These are phyloP conservation scores for Phaethon lepturus DNA, from an alignment of 2,113 vertebrate genomes.

Conservation along the genomic window DNA sequence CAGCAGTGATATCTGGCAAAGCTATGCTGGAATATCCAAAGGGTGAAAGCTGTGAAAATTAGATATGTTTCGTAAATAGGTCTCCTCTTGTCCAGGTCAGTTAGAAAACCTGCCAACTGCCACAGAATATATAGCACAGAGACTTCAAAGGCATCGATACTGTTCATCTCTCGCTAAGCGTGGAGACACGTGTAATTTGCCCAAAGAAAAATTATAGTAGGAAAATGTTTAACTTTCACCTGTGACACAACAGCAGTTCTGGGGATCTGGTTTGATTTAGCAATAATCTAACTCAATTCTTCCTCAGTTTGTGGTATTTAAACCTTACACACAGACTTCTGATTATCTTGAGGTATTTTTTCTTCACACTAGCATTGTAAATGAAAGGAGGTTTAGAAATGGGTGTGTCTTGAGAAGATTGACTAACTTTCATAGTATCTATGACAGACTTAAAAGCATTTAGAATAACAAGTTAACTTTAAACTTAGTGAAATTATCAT, in stretches of 20 bases:
- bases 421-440: not conserved
- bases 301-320: not conserved
- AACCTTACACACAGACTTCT: not conserved
- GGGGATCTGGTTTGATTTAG: not conserved
- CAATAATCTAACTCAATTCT: not conserved
- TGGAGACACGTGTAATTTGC: not conserved
- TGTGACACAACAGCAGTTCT: not conserved
- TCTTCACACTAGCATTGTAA: not conserved
- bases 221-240: not conserved
- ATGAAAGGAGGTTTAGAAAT: not conserved
- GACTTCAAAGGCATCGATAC: not conserved
- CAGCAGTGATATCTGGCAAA: not conserved
- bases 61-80: not conserved
- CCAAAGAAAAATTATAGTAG: not conserved
- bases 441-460: not conserved
- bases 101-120: not conserved
- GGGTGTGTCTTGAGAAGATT: not conserved
- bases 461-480: not conserved
- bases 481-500: not conserved
- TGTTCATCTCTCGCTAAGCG: not conserved
- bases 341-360: not conserved
- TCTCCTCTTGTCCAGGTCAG: not conserved
- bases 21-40: not conserved
- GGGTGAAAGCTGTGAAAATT: slow-evolving; percentile 5
- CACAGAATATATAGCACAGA: not conserved